Evolutionary conservation across 2,797 vertebrate species (phyloP), one percentile per base, ranked within the genome.

Genomic region (Anolis apletophallus): DNA sequence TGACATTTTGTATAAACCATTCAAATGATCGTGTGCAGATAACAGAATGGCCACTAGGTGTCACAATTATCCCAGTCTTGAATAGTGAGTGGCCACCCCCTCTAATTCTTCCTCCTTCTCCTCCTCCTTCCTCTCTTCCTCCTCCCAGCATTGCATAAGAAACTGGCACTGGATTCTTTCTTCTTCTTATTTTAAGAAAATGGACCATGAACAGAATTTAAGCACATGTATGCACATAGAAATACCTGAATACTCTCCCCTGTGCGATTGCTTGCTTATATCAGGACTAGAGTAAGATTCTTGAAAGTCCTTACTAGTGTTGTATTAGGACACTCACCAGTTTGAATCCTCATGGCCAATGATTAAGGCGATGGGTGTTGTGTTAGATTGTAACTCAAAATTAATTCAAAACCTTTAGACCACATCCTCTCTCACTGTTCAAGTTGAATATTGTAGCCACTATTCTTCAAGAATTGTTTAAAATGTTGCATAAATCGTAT

Each of bases 31-130:
- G 34, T 19, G 19, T 55, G 74, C 74, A 85, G 40, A 26, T 79
- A 55, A 68, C 23, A 50, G 7, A 79, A 83, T 79, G n/a, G 36
- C 74, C 94, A 91, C 94, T 74, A 88, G 94, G 17, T 94, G 94
- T 71, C 94, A 84, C 91, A 80, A 14, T 88, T 52, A 61, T 52
- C 91, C 83, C 88, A 93, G 83, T 36, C 17, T 79, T 78, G 64
- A 83, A 50, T 12, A 59, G 12, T 57, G 14, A 21, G 23, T 55
- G 7, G 17, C 55, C 13, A 14, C 5, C 17, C 55, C 55, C 55
- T 5, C 55, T 57, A 0, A 46, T 57, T 57, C 55, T 19, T 57
- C 55, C 10, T 9, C 23, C 23, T 26, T 7, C 23, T 64, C 23
- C n/a, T n/a, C n/a, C n/a, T n/a, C n/a, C n/a, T n/a, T n/a, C n/a